Conservation (phyloP, 2,113 vertebrate species). For the Carassius gibelio region DNA sequence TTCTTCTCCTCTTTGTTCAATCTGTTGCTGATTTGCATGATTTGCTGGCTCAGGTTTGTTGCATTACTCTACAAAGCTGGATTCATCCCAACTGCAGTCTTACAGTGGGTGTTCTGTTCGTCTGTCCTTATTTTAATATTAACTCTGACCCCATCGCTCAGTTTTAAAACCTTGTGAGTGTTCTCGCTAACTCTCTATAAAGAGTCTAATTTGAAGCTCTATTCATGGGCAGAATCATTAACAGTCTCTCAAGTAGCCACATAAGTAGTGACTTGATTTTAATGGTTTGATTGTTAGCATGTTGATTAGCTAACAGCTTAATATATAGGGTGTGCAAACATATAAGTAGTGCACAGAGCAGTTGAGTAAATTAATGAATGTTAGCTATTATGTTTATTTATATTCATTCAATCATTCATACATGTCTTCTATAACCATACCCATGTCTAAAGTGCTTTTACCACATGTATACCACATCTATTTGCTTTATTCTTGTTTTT, state of each 20-base stretch:
- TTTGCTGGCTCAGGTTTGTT: constrained; percentile 21
- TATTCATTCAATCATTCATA: background rate
- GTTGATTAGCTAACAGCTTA: background rate
- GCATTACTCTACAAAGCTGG: constrained; percentile 2
- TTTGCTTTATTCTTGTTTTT: background rate
- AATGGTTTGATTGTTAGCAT: background rate
- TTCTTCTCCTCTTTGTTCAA: background rate
- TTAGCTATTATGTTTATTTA: no score
- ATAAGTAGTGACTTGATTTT: background rate
- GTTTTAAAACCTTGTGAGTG: background rate
- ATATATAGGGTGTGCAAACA: no score
- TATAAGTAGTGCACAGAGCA: no score
- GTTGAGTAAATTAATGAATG: no score
- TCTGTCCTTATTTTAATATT: background rate
- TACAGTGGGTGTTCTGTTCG: background rate
- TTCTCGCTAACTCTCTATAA: background rate
- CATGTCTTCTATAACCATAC: background rate
- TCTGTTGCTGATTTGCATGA: background rate
- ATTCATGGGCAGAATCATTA: background rate
- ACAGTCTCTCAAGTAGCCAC: background rate
- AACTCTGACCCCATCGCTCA: background rate
- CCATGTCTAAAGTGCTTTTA: background rate
- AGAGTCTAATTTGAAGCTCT: background rate
- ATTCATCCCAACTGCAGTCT: background rate
- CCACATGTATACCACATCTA: no score